Base-by-base conservation (phyloP, 2,113 vertebrate genomes). In the Clarias magur region DNA sequence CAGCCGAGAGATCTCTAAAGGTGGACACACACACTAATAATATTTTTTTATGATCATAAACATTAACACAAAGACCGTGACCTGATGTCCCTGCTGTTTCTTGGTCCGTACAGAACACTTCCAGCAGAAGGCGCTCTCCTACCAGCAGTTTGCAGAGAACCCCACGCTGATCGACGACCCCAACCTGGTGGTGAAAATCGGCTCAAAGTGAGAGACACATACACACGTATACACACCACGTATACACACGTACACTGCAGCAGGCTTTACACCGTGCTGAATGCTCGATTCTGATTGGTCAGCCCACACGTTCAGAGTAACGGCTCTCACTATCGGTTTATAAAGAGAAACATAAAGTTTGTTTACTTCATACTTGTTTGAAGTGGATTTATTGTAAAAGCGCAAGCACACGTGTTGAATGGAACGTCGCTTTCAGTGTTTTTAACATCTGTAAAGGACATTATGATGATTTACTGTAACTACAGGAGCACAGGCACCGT, bases 1-100 rank as follows among this genome's bases (percentile, higher is more conserved):
- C 88, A 96, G 96, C 94, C 95, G 92, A 91, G 97, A 98, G 90
- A 97, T 99, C 89, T 98, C 96, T 62, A 96, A 94, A 95, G 98
- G 98, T 99, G 75, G 0, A 30, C 16, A 62, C 56, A 34, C 56
- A 23, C 78, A 59, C 54, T 48, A 48, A 48, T 6, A 48, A 42
- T 42, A 42, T 42, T 42, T 59, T 17, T 2, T 59, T 59, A 3
- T 17, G 8, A 73, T 21, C 34, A 38, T 75, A 21, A 34, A 23
- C 72, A 23, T 38, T 34, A 21, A 38, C 70, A 38, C 70, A 34
- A 21, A 72, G 16, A 6, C 54, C n/a, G 7, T 67, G 27, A 67
- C 13, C 25, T 21, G 17, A 25, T 25, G 21, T 23, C 5, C 12
- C 56, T 53, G 17, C 42, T 54, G 86, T 79, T 72, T 68, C 81